Conservation (phyloP, 2,797 vertebrate genomes). For the Urocyon cinereoargenteus region DNA sequence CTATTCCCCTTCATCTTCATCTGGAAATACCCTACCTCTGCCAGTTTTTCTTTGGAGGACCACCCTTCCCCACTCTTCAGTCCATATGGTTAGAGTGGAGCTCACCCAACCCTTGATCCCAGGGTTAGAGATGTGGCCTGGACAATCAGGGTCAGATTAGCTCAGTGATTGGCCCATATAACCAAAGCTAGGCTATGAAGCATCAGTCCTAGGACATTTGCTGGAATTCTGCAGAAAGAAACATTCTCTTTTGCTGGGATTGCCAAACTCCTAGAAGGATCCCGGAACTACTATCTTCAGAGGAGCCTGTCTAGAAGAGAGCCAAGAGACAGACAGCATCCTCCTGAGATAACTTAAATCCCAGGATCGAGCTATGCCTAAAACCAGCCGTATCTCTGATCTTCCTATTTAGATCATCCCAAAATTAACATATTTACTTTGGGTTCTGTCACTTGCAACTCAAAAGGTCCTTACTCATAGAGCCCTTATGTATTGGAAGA, state of each 20-base stretch:
- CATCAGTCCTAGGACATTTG: neutral
- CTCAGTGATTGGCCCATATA: neutral
- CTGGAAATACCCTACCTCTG: neutral
- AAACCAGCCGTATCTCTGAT: neutral
- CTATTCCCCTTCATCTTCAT: neutral
- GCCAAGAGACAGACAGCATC: neutral
- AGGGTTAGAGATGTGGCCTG: neutral
- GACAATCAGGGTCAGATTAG: neutral
- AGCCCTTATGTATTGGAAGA: neutral
- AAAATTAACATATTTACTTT: neutral
- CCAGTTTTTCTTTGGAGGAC: neutral
- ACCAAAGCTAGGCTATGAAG: neutral
- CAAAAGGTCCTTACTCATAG: neutral
- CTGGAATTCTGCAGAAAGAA: neutral
- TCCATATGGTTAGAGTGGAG: neutral
- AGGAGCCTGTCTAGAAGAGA: neutral
- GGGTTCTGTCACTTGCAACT: neutral
- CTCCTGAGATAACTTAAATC: neutral
- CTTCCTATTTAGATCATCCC: neutral
- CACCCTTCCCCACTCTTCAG: neutral
- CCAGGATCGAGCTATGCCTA: neutral
- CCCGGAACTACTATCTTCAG: neutral
- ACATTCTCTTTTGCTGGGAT: neutral
- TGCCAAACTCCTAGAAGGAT: neutral
- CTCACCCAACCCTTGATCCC: neutral